Conservation (phyloP, 30 jellyfish, hydroid and myxozoan genomes). For the Aurelia sp. region DNA sequence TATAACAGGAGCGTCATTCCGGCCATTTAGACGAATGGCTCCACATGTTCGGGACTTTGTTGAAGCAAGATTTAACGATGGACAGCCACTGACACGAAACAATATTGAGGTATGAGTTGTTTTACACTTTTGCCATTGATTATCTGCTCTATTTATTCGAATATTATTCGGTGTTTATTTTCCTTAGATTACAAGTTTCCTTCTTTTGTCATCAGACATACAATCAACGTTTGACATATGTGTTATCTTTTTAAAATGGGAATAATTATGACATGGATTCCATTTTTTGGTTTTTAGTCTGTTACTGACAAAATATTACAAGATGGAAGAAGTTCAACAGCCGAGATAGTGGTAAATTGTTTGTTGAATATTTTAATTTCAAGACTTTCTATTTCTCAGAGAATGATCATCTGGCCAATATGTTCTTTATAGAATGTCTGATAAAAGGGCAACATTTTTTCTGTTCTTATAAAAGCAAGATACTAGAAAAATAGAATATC, state of each 20-base stretch:
- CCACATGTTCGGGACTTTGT: conserved; percentile 63
- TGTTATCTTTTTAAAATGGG: too few relatives aligned
- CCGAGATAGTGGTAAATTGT: background rate
- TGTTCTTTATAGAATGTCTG: too few relatives aligned
- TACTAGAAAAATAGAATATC: too few relatives aligned
- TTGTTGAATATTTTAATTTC: background rate
- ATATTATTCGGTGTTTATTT: background rate
- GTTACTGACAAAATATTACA: conserved; percentile 3
- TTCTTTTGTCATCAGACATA: background rate
- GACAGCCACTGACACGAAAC: conserved; percentile 33
- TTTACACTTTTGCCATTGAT: background rate
- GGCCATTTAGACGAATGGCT: conserved; percentile 68
- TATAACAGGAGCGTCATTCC: conserved; percentile 33
- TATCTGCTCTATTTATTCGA: background rate
- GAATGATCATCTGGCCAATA: too few relatives aligned
- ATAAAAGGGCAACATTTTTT: too few relatives aligned
- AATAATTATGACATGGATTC: background rate
- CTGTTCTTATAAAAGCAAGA: too few relatives aligned
- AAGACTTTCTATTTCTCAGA: too few relatives aligned
- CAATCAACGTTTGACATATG: too few relatives aligned
- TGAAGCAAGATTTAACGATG: conserved; percentile 68
- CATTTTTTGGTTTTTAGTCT: background rate
- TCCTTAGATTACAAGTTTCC: background rate
- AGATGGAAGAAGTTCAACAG: background rate
- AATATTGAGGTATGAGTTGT: conserved; percentile 36